Conservation (phyloP, 2,113 vertebrate genomes). For the human (Homo sapiens) region GRCh38 chr1:37118501-37119000, state of each 20-base stretch:
- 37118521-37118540: constrained; percentile 61
- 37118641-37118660: not conserved
- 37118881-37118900: not conserved
- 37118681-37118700: not conserved
- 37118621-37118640: constrained; percentile 4
- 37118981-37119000: not conserved
- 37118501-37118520: constrained; percentile 78
- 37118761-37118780: not conserved
- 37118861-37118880: not conserved
- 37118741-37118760: not conserved
- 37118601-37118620: fast-evolving
- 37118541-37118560: constrained; percentile 54
- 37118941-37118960: not conserved
- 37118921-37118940: not conserved
- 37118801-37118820: not conserved
- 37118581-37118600: constrained; percentile 45
- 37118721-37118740: not conserved
- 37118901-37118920: not conserved
- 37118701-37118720: not conserved
- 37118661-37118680: not conserved
- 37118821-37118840: not conserved
- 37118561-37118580: constrained; percentile 66
- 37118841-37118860: not conserved
- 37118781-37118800: not conserved
- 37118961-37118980: not conserved